Evolutionary conservation across 2,888 invertebrate genomes (phyloP).

Genomic region (Acronicta leporina): DNA sequence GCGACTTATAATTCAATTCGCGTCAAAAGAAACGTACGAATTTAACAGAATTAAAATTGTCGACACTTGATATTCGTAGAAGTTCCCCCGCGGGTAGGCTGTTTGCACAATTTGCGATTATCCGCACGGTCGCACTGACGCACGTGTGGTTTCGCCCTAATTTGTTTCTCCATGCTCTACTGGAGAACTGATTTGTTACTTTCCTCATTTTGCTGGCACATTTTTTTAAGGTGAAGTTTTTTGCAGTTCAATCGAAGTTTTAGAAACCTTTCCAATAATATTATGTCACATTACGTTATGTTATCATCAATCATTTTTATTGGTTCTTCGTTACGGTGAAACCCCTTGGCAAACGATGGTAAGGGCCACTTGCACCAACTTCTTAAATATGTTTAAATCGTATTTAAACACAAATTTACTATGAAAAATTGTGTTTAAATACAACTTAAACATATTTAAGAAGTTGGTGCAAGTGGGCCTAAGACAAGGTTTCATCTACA

Average conservation of each 20-base stretch:
- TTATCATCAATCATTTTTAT: not conserved
- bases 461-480: too few relatives aligned
- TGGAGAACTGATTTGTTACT: conserved; percentile 54
- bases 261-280: conserved; percentile 21
- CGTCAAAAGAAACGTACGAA: conserved; percentile 20
- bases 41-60: conserved; percentile 53
- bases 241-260: not conserved
- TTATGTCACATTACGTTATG: not conserved
- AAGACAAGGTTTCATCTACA: too few relatives aligned
- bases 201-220: conserved; percentile 43
- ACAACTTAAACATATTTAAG: too few relatives aligned
- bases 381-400: too few relatives aligned
- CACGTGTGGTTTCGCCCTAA: conserved; percentile 58
- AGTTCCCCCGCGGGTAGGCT: conserved; percentile 44
- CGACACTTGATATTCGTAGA: conserved; percentile 55
- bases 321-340: too few relatives aligned
- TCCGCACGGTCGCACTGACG: conserved; percentile 49
- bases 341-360: too few relatives aligned
- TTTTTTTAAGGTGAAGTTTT: conserved; percentile 18
- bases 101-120: conserved; percentile 64
- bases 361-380: too few relatives aligned
- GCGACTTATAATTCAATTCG: conserved; percentile 30
- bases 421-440: too few relatives aligned
- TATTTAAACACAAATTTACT: too few relatives aligned
- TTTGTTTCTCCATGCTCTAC: conserved; percentile 34